Evolutionary conservation across 2,113 vertebrate species (phyloP).

Genomic region (Macrotis lagotis): DNA sequence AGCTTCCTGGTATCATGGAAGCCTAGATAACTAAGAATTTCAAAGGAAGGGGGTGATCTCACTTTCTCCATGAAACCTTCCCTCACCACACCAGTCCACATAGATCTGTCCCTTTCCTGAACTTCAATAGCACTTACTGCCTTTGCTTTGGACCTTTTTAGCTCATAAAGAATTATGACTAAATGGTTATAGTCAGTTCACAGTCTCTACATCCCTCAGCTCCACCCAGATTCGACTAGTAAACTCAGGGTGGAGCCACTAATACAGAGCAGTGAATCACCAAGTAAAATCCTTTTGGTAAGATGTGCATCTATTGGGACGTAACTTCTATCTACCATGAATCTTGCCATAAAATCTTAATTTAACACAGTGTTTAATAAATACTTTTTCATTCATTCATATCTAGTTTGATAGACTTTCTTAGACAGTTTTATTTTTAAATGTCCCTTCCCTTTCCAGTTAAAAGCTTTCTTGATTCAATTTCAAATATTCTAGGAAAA

Average conservation of each 20-base stretch:
- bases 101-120: not conserved
- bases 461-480: not conserved
- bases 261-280: not conserved
- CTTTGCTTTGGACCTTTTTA: not conserved
- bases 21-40: not conserved
- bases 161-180: not conserved
- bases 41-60: not conserved
- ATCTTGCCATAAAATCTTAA: not conserved
- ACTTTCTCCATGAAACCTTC: not conserved
- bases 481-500: not conserved
- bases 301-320: not conserved
- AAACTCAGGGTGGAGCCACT: not conserved
- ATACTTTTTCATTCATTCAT: not conserved
- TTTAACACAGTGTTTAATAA: not conserved
- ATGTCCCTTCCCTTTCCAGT: not conserved
- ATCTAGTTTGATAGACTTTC: not conserved
- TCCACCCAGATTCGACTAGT: not conserved
- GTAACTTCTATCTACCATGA: not conserved
- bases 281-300: not conserved
- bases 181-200: not conserved
- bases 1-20: not conserved
- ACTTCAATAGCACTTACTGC: not conserved
- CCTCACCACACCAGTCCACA: not conserved
- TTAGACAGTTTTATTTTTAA: not conserved
- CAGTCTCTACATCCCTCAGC: not conserved